These are phyloP conservation scores for Drosophila arizonae DNA, from an alignment of 1,140 invertebrate species.

Conservation along the genomic window DNA sequence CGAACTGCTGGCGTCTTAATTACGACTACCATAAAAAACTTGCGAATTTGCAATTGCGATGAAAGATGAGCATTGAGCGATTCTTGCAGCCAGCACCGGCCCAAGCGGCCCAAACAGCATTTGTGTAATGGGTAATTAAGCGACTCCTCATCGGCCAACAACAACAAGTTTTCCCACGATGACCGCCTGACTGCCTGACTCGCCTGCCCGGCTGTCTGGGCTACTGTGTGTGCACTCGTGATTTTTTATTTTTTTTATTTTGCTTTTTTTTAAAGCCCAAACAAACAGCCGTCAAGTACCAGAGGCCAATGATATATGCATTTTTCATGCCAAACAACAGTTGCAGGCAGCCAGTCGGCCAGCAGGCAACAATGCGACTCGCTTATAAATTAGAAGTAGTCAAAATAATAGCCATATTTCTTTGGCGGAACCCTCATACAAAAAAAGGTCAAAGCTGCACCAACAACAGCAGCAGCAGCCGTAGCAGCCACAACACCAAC, in stretches of 20 bases:
- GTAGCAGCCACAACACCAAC: not conserved
- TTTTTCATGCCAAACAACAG: slow-evolving; percentile 63
- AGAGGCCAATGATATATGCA: slow-evolving; percentile 79
- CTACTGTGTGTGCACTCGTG: slow-evolving; percentile 58
- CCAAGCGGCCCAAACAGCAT: slow-evolving; percentile 38
- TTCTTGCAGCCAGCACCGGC: slow-evolving; percentile 41
- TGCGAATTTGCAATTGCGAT: slow-evolving; percentile 49
- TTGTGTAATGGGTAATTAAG: slow-evolving; percentile 81
- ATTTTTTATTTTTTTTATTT: not conserved
- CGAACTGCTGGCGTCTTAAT: slow-evolving; percentile 65
- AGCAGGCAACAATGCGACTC: slow-evolving; percentile 43
- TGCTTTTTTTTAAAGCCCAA: slow-evolving; percentile 44
- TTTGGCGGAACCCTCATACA: slow-evolving; percentile 63
- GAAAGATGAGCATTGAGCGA: slow-evolving; percentile 43
- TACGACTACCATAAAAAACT: slow-evolving; percentile 50
- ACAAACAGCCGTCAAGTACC: slow-evolving; percentile 74
- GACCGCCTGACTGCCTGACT: slow-evolving; percentile 6
- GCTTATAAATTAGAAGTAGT: slow-evolving; percentile 79
- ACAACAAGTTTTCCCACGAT: slow-evolving; percentile 75
- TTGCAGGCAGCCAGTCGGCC: slow-evolving; percentile 17
- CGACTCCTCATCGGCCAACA: slow-evolving; percentile 41
- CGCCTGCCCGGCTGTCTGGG: slow-evolving; percentile 26
- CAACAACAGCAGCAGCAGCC: not conserved
- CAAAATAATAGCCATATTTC: slow-evolving; percentile 80
- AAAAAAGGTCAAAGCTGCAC: slow-evolving; percentile 76